Conservation (phyloP, 1,140 invertebrate genomes). For the Drosophila baimaii region DNA sequence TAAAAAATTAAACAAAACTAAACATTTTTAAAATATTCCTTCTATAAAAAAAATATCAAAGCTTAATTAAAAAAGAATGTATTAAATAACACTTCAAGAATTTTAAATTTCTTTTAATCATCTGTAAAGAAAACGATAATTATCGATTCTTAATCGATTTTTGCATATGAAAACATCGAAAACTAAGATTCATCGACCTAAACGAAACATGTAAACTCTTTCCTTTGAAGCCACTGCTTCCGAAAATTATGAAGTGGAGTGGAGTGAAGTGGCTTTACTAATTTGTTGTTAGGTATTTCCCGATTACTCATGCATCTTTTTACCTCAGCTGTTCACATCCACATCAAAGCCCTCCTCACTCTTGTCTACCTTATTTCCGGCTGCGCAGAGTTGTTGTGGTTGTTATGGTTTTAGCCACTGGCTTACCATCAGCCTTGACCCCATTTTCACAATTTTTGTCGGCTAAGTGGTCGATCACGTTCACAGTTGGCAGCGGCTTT, state of each 20-base stretch:
- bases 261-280: not conserved
- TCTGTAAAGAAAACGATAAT: not conserved
- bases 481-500: constrained; percentile 19
- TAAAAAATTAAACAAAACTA: not conserved
- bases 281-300: constrained; percentile 20
- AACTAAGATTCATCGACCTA: not conserved
- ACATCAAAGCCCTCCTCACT: not conserved
- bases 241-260: not conserved
- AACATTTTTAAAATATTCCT: not conserved
- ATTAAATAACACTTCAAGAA: not conserved
- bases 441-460: constrained; percentile 51
- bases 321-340: constrained; percentile 3
- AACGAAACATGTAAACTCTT: constrained; percentile 5
- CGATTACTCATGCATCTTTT: constrained; percentile 44
- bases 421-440: constrained; percentile 68
- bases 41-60: no score
- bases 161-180: not conserved
- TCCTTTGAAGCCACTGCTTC: not conserved
- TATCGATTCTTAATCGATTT: not conserved
- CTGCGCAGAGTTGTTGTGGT: constrained; percentile 12
- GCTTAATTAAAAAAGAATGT: not conserved
- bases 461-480: constrained; percentile 72
- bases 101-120: not conserved
- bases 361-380: constrained; percentile 17
- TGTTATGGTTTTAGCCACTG: constrained; percentile 40